phyloP scores from a whole-genome alignment of 2,888 invertebrate species.

The Chymomyza amoena region DNA sequence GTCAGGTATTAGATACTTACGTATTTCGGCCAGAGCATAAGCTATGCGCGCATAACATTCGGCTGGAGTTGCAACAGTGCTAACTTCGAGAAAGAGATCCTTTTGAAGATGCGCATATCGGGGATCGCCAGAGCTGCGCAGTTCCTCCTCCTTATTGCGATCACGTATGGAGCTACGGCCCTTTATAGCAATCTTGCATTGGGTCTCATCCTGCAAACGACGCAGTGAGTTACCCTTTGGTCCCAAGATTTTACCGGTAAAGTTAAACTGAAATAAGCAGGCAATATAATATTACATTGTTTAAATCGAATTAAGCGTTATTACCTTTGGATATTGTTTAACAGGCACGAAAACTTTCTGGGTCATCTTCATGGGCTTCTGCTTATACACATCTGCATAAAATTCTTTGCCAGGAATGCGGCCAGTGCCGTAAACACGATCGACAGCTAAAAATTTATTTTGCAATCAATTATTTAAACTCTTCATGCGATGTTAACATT shows the following conservation, averaged over 20 bases:
- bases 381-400: conserved; percentile 88
- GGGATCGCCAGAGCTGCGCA: conserved; percentile 89
- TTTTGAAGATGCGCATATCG: conserved; percentile 93
- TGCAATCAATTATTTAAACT: neutral
- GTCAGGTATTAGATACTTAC: conserved; percentile 73
- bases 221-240: conserved; percentile 96
- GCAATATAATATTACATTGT: neutral
- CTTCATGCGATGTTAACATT: no score
- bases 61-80: conserved; percentile 90
- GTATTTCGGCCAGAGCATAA: conserved; percentile 70
- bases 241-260: conserved; percentile 95
- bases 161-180: conserved; percentile 96
- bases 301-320: neutral
- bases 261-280: conserved; percentile 87
- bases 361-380: conserved; percentile 76
- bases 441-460: conserved; percentile 83
- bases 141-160: conserved; percentile 88
- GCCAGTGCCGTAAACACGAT: conserved; percentile 85
- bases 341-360: conserved; percentile 77
- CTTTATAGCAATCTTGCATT: conserved; percentile 96
- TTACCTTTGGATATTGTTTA: conserved; percentile 79
- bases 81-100: conserved; percentile 92
- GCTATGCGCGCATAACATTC: conserved; percentile 87
- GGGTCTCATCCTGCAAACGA: conserved; percentile 94
- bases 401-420: conserved; percentile 84